Conservation (phyloP, 1,140 invertebrate species). For the Cotesia typhae region DNA sequence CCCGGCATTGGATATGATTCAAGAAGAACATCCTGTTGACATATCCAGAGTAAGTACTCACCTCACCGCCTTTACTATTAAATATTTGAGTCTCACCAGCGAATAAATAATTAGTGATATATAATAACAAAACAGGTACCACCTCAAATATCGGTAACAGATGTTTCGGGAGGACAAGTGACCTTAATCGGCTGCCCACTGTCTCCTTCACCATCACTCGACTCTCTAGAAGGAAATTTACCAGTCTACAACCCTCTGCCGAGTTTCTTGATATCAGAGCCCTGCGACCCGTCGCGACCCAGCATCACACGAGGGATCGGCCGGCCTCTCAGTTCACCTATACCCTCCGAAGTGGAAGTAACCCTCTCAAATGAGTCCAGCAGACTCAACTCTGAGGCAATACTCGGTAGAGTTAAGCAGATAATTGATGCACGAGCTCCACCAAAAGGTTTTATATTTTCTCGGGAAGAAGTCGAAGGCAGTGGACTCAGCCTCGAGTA, state of each 20-base stretch:
- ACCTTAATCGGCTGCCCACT: slow-evolving; percentile 76
- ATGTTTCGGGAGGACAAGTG: slow-evolving; percentile 85
- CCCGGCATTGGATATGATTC: slow-evolving; percentile 85
- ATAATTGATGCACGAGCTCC: slow-evolving; percentile 82
- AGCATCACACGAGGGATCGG: slow-evolving; percentile 84
- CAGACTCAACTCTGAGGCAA: slow-evolving; percentile 78
- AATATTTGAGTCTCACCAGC: too few species aligned
- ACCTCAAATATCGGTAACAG: slow-evolving; percentile 91
- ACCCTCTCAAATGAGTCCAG: slow-evolving; percentile 83
- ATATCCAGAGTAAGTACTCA: slow-evolving; percentile 58
- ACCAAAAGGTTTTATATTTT: slow-evolving; percentile 75
- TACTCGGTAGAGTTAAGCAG: slow-evolving; percentile 83
- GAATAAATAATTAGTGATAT: slow-evolving; percentile 9
- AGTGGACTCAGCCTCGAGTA: slow-evolving; percentile 76
- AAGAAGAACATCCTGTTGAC: slow-evolving; percentile 76
- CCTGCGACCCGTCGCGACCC: slow-evolving; percentile 76
- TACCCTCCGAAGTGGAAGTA: slow-evolving; percentile 70
- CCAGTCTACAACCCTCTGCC: slow-evolving; percentile 65
- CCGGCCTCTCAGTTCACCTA: slow-evolving; percentile 60
- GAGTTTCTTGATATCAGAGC: slow-evolving; percentile 76
- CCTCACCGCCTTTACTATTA: background rate
- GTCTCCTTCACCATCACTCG: slow-evolving; percentile 61
- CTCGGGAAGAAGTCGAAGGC: slow-evolving; percentile 60
- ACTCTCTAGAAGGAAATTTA: slow-evolving; percentile 59
- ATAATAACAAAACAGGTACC: slow-evolving; percentile 56